These are phyloP conservation scores for Phlogophora meticulosa DNA, from an alignment of 2,888 invertebrate genomes.

Conservation along the genomic window DNA sequence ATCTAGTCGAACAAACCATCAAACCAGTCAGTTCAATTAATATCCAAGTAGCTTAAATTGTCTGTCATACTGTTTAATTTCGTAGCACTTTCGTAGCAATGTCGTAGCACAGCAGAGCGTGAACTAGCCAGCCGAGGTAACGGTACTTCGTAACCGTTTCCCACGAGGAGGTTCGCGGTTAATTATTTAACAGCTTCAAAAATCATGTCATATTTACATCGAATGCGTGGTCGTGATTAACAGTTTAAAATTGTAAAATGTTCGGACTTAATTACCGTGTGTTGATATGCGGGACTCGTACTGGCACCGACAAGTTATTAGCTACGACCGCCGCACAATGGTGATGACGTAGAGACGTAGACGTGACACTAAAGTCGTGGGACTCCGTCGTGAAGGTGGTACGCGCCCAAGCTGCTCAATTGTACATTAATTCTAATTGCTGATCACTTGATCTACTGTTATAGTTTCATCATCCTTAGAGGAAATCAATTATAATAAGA, in stretches of 20 bases:
- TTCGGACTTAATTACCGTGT: conserved; percentile 75
- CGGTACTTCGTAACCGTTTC: conserved; percentile 62
- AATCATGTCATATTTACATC: conserved; percentile 74
- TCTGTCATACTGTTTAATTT: conserved; percentile 68
- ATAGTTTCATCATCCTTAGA: not conserved
- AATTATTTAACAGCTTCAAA: conserved; percentile 67
- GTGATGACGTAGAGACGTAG: conserved; percentile 37
- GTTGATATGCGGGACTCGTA: conserved; percentile 79
- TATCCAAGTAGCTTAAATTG: conserved; percentile 32
- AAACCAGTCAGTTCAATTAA: conserved; percentile 17
- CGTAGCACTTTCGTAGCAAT: conserved; percentile 82
- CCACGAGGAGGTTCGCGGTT: conserved; percentile 60
- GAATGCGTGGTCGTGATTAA: conserved; percentile 74
- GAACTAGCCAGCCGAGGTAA: conserved; percentile 48
- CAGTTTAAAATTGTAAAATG: conserved; percentile 75
- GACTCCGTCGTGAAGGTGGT: conserved; percentile 49
- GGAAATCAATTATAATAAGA: not conserved
- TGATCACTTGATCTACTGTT: conserved; percentile 27
- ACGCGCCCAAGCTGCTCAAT: conserved; percentile 56
- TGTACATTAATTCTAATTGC: conserved; percentile 59
- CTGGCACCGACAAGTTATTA: conserved; percentile 76
- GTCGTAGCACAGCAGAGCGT: conserved; percentile 65
- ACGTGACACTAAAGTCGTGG: conserved; percentile 63
- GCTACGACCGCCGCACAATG: conserved; percentile 52
- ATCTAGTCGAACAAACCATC: conserved; percentile 22